Percentiles rank a stretch among this genome's conserved stretches.
phyloP scores from a whole-genome alignment of 2,888 invertebrate species.

The Microdon myrmicae region DNA sequence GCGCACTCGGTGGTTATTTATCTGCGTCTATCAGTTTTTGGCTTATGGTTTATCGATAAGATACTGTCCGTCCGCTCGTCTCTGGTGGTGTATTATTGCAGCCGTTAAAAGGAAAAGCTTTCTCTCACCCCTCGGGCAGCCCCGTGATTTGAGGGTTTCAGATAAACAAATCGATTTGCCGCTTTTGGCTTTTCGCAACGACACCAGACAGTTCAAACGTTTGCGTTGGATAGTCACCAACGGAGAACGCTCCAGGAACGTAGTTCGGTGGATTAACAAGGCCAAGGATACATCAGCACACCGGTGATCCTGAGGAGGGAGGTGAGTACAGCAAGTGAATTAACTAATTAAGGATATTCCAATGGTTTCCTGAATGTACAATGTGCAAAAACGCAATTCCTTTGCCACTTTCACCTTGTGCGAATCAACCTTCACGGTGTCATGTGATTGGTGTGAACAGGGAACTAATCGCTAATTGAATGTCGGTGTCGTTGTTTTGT shows the following conservation, averaged over 20 bases:
- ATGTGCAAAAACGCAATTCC: too few species aligned
- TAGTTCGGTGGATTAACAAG: constrained; percentile 20
- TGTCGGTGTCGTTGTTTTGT: too few species aligned
- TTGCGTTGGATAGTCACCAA: constrained; percentile 42
- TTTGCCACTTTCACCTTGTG: too few species aligned
- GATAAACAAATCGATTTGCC: constrained; percentile 49
- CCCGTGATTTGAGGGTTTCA: constrained; percentile 20
- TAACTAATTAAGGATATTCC: too few species aligned
- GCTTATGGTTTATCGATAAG: constrained; percentile 32
- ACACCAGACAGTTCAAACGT: constrained; percentile 7
- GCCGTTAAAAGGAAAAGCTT: constrained; percentile 3
- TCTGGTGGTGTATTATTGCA: too few species aligned
- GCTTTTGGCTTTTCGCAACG: constrained; percentile 37
- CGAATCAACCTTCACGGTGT: too few species aligned
- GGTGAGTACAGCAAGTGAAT: too few species aligned
- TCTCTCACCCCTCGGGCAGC: constrained; percentile 4
- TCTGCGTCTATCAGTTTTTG: constrained; percentile 11
- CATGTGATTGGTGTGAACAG: too few species aligned
- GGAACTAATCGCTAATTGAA: too few species aligned
- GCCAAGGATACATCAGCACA: too few species aligned
- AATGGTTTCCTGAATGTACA: too few species aligned
- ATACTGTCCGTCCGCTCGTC: constrained; percentile 13
- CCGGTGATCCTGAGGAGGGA: too few species aligned
- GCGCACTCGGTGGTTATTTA: constrained; percentile 9
- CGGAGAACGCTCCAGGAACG: constrained; percentile 27